A percentile compares a stretch with the other conserved stretches of the same genome.
Evolutionary conservation across 2,113 vertebrate species (phyloP).

Genomic region (Atlantisia rogersi): DNA sequence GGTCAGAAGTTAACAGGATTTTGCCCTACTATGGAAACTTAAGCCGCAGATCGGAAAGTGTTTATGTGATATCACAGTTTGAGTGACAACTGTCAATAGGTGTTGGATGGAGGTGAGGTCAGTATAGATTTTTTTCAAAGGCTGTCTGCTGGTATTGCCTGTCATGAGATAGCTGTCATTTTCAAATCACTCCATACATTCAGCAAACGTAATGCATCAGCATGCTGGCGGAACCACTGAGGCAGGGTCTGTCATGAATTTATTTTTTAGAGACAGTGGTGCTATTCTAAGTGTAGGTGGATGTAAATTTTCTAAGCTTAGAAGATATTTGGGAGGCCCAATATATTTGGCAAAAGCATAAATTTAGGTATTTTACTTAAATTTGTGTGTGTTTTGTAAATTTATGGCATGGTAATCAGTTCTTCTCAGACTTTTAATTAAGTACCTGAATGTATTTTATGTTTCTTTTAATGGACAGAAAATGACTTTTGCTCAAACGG

Average conservation of each 20-base stretch:
- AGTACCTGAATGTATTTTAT: slow-evolving; percentile 69
- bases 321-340: slow-evolving; percentile 22
- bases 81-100: slow-evolving; percentile 85
- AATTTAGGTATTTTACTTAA: slow-evolving; percentile 39
- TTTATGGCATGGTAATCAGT: slow-evolving; percentile 60
- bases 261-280: background rate
- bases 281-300: background rate
- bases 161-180: slow-evolving; percentile 79
- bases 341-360: background rate
- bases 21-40: slow-evolving; percentile 82
- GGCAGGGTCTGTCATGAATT: slow-evolving; percentile 32
- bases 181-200: slow-evolving; percentile 71
- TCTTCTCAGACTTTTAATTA: slow-evolving; percentile 70
- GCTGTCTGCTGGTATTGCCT: slow-evolving; percentile 69
- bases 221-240: slow-evolving; percentile 31
- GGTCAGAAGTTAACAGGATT: slow-evolving; percentile 86
- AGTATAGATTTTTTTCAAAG: slow-evolving; percentile 81
- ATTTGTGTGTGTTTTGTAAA: slow-evolving; percentile 60
- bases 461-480: slow-evolving; percentile 77
- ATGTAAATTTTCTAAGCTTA: background rate
- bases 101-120: slow-evolving; percentile 77
- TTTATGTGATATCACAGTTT: slow-evolving; percentile 82
- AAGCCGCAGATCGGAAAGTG: slow-evolving; percentile 84
- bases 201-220: slow-evolving; percentile 57
- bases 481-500: slow-evolving; percentile 77